Evolutionary conservation across 2,113 vertebrate genomes (phyloP).

Genomic region (Scytalopus superciliaris): DNA sequence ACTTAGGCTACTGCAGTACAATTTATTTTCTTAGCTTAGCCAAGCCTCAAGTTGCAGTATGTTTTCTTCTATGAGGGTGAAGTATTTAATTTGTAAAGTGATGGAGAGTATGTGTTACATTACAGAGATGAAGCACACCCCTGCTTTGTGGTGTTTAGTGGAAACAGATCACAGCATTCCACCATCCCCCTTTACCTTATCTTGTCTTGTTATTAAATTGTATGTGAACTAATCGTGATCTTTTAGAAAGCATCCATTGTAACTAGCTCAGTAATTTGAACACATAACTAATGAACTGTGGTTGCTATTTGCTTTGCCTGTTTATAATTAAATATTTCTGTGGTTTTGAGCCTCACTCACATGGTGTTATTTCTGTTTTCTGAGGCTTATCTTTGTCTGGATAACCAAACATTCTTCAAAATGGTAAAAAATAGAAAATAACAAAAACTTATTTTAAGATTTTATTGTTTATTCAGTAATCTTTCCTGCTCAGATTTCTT

Average conservation of each 20-base stretch:
- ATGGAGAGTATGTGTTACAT: background rate
- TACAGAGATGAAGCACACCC: background rate
- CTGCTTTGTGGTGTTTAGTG: background rate
- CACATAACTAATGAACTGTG: background rate
- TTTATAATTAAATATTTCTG: background rate
- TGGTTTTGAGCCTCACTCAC: background rate
- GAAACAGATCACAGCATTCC: background rate
- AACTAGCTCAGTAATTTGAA: background rate
- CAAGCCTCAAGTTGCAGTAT: slow-evolving; percentile 6
- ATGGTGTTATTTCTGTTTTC: background rate
- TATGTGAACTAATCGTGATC: background rate
- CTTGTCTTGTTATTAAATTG: background rate
- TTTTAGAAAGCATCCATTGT: slow-evolving; percentile 4
- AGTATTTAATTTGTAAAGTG: slow-evolving; percentile 24
- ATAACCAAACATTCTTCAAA: background rate
- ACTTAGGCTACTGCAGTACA: slow-evolving; percentile 43
- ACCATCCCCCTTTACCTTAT: background rate
- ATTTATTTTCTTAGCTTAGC: slow-evolving; percentile 43
- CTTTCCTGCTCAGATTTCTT: background rate
- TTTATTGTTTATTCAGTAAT: background rate
- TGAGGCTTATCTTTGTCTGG: background rate
- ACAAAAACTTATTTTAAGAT: background rate
- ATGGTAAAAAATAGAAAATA: background rate
- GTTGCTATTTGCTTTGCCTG: background rate
- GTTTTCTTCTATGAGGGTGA: slow-evolving; percentile 12